Conservation (phyloP, 2,888 invertebrate genomes). For the Palloptera scutellata region DNA sequence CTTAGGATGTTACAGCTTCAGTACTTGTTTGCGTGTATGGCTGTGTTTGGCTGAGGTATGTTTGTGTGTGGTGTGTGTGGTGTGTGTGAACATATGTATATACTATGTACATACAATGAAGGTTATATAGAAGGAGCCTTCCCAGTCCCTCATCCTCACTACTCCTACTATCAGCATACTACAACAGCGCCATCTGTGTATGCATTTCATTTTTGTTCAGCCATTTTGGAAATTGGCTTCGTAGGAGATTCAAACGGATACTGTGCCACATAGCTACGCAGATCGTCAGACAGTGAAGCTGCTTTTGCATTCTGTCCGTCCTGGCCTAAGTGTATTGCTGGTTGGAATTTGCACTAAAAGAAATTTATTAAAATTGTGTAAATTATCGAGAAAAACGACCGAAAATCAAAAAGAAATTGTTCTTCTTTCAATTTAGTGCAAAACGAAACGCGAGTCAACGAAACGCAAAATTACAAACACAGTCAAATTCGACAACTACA, state of each 20-base stretch:
- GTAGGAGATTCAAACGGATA: slow-evolving; percentile 55
- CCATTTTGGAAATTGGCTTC: slow-evolving; percentile 54
- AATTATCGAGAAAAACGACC: slow-evolving; percentile 5
- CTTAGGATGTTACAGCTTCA: no score
- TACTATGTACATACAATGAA: slow-evolving; percentile 17
- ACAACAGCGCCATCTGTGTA: no score
- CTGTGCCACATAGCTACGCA: slow-evolving; percentile 62
- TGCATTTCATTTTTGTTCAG: slow-evolving; percentile 32
- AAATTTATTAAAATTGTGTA: slow-evolving; percentile 5
- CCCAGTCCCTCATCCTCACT: no score
- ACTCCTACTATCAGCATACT: no score
- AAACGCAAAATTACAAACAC: background rate
- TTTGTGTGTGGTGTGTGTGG: background rate
- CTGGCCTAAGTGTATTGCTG: slow-evolving; percentile 37
- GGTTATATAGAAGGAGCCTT: background rate
- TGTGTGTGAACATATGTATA: slow-evolving; percentile 29
- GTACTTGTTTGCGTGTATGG: no score
- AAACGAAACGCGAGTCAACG: slow-evolving; percentile 28
- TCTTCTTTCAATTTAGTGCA: slow-evolving; percentile 8
- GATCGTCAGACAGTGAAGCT: slow-evolving; percentile 65
- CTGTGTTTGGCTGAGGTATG: no score
- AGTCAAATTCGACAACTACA: background rate
- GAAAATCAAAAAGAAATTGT: slow-evolving; percentile 16
- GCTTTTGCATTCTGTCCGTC: slow-evolving; percentile 55
- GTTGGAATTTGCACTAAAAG: slow-evolving; percentile 13